Conservation (phyloP, 1,140 invertebrate genomes). For the Tribolium castaneum region DNA sequence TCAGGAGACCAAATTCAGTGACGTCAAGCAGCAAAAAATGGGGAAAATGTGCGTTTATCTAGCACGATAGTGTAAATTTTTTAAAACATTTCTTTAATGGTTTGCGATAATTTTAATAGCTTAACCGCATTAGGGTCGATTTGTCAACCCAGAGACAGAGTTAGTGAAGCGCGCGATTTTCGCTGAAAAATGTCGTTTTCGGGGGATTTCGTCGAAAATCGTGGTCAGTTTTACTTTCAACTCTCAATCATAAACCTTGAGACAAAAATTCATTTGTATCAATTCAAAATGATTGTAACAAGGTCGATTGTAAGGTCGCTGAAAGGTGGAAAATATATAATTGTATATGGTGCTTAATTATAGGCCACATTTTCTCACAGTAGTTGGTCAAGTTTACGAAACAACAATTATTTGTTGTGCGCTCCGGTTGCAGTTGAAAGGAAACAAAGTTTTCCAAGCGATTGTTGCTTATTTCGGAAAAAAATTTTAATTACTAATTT, state of each 20-base stretch:
- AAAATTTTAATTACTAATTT: conserved; percentile 9
- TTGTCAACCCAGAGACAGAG: background rate
- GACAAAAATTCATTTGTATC: conserved; percentile 48
- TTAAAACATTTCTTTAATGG: conserved; percentile 3
- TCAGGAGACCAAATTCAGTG: conserved; percentile 20
- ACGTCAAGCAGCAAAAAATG: conserved; percentile 3
- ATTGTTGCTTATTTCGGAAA: conserved; percentile 8
- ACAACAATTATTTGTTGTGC: conserved; percentile 19
- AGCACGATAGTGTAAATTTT: background rate
- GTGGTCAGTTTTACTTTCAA: conserved; percentile 44
- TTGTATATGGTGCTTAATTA: conserved; percentile 45
- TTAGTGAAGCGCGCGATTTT: conserved; percentile 9
- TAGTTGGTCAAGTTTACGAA: conserved; percentile 30
- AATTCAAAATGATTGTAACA: conserved; percentile 43
- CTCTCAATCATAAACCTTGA: conserved; percentile 48
- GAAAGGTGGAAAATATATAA: conserved; percentile 50
- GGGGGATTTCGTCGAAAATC: background rate
- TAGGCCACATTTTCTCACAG: conserved; percentile 24
- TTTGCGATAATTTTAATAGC: conserved; percentile 7
- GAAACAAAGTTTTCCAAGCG: background rate
- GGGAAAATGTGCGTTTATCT: background rate
- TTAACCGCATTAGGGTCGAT: background rate
- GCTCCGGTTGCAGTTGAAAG: background rate
- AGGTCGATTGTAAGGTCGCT: conserved; percentile 48
- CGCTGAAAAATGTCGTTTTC: background rate